A percentile compares a stretch with the other conserved stretches of the same genome.
These are phyloP conservation scores for Echiichthys vipera DNA, from an alignment of 2,797 vertebrate species.

Conservation along the genomic window DNA sequence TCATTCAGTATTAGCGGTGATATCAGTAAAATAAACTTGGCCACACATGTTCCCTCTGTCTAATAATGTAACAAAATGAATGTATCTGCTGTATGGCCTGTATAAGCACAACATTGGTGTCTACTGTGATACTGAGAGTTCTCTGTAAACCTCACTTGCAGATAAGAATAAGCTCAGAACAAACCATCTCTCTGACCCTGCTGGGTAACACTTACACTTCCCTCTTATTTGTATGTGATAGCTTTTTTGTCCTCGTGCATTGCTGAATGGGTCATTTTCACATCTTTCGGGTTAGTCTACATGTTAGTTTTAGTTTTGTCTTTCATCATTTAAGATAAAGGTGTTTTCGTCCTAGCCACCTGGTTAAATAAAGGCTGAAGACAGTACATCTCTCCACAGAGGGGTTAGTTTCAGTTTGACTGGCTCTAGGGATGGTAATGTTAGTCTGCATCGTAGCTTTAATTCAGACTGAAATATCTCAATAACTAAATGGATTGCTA, in stretches of 20 bases:
- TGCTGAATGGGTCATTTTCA: constrained; percentile 15
- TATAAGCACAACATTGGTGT: background rate
- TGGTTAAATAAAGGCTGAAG: constrained; percentile 42
- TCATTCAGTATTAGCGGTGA: background rate
- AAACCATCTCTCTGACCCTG: background rate
- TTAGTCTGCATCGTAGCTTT: background rate
- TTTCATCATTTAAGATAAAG: constrained; percentile 23
- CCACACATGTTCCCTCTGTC: background rate
- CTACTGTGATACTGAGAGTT: background rate
- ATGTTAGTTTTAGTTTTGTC: constrained; percentile 14
- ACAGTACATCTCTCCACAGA: background rate
- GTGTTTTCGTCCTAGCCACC: constrained; percentile 23
- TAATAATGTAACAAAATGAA: background rate
- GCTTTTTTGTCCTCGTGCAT: background rate
- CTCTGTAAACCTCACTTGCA: background rate
- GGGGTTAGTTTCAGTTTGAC: constrained; percentile 7
- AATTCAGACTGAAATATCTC: background rate
- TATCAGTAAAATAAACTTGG: background rate
- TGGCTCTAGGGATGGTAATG: background rate
- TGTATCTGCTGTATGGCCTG: background rate
- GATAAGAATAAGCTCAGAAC: constrained; percentile 41
- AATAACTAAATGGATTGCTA: background rate
- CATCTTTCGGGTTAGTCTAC: background rate
- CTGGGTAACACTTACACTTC: background rate
- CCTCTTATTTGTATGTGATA: constrained; percentile 27